Conservation (phyloP, 2,113 vertebrate species). For the Chloropsis cyanopogon region DNA sequence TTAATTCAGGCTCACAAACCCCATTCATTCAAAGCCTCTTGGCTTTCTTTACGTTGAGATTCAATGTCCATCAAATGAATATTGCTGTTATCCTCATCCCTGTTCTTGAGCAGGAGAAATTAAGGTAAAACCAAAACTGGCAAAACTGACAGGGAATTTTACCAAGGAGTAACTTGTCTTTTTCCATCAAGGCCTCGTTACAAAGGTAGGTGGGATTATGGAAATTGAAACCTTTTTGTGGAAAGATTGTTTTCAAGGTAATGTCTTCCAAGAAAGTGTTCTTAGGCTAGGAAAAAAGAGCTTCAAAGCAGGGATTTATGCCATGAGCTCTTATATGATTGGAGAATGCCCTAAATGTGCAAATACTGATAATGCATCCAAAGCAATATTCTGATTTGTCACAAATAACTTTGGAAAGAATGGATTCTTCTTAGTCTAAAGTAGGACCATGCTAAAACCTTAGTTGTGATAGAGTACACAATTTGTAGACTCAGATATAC, state of each 20-base stretch:
- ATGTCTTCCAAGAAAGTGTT: neutral
- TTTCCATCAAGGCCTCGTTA: neutral
- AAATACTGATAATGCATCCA: neutral
- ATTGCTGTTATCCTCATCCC: neutral
- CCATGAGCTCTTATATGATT: neutral
- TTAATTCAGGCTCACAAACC: neutral
- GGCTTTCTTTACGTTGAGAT: neutral
- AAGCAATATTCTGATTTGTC: neutral
- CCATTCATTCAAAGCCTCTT: neutral
- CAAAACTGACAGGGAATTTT: neutral
- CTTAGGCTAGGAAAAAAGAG: neutral
- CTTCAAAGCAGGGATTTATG: neutral
- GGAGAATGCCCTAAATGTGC: neutral
- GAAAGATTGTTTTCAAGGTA: neutral
- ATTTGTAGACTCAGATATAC: neutral
- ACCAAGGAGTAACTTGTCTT: neutral
- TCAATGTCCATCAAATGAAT: neutral
- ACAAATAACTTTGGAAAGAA: neutral
- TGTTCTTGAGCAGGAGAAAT: rapidly evolving
- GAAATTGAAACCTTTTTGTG: neutral
- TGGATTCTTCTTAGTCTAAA: neutral
- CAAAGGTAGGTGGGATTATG: neutral
- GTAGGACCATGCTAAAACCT: neutral
- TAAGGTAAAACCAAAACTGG: neutral
- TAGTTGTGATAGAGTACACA: neutral